These are phyloP conservation scores for Acanthochromis polyacanthus DNA, from an alignment of 2,113 vertebrate genomes.

Conservation along the genomic window DNA sequence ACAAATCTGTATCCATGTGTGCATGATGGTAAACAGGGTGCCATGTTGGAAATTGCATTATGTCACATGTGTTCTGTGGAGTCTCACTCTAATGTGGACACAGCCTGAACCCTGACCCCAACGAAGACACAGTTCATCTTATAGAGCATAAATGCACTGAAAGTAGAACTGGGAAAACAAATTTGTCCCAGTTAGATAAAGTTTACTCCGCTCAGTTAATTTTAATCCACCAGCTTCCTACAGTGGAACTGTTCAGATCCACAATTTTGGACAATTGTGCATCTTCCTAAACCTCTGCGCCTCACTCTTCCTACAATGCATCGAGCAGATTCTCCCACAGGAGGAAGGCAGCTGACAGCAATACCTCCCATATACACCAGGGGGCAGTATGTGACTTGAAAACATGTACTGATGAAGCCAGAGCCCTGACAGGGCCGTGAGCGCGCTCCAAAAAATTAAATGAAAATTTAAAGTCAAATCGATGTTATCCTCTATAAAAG, in stretches of 20 bases:
- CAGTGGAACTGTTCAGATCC: constrained; percentile 11
- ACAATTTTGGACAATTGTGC: constrained; percentile 43
- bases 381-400: constrained; percentile 87
- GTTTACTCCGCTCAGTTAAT: background rate
- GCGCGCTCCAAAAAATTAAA: constrained; percentile 50
- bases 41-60: background rate
- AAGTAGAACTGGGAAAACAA: background rate
- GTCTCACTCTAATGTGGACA: background rate
- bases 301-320: constrained; percentile 36
- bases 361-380: constrained; percentile 69
- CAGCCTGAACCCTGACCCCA: background rate
- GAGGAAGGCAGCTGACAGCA: constrained; percentile 24
- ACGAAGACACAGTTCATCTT: background rate
- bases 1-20: constrained; percentile 11
- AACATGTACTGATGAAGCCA: constrained; percentile 48
- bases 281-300: constrained; percentile 44
- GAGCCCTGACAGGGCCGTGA: constrained; percentile 36
- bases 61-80: background rate
- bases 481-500: constrained; percentile 75
- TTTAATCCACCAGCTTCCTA: constrained; percentile 6
- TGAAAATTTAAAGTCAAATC: constrained; percentile 76
- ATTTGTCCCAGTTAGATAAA: background rate
- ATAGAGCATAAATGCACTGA: constrained; percentile 9
- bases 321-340: constrained; percentile 65
- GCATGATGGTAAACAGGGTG: constrained; percentile 1